Conservation (phyloP, 2,113 vertebrate species). For the Engystomops pustulosus region DNA sequence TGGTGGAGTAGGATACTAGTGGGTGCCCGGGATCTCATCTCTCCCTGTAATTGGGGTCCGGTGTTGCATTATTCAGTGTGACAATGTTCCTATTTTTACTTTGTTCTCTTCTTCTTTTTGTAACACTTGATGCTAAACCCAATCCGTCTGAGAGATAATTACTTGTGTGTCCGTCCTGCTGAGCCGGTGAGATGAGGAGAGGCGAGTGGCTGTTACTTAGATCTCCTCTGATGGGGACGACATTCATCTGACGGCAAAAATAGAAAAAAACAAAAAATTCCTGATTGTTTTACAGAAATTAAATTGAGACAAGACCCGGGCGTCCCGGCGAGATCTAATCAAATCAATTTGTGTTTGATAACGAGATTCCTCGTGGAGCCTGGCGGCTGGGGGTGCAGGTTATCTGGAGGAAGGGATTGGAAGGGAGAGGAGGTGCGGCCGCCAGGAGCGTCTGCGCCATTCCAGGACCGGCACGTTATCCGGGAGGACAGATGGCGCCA, state of each 20-base stretch:
- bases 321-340: constrained; percentile 47
- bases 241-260: not conserved
- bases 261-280: not conserved
- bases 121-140: not conserved
- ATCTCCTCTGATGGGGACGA: not conserved
- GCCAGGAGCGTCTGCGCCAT: not conserved
- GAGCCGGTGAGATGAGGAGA: constrained; percentile 12
- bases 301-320: not conserved
- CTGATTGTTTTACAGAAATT: constrained; percentile 22
- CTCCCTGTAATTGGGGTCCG: not conserved
- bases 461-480: constrained; percentile 12
- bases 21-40: too few relatives aligned
- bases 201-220: constrained; percentile 19
- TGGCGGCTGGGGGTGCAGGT: constrained; percentile 25
- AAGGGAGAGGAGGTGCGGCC: not conserved
- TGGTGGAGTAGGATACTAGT: too few relatives aligned
- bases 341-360: constrained; percentile 40
- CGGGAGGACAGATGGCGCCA: constrained; percentile 24
- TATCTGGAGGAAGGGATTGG: not conserved
- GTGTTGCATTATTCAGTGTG: not conserved
- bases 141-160: constrained; percentile 4
- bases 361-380: constrained; percentile 7
- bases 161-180: constrained; percentile 20
- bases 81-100: not conserved
- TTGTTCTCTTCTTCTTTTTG: not conserved